phyloP scores from a whole-genome alignment of 2,113 vertebrate genomes.

The Corydoras sp. region DNA sequence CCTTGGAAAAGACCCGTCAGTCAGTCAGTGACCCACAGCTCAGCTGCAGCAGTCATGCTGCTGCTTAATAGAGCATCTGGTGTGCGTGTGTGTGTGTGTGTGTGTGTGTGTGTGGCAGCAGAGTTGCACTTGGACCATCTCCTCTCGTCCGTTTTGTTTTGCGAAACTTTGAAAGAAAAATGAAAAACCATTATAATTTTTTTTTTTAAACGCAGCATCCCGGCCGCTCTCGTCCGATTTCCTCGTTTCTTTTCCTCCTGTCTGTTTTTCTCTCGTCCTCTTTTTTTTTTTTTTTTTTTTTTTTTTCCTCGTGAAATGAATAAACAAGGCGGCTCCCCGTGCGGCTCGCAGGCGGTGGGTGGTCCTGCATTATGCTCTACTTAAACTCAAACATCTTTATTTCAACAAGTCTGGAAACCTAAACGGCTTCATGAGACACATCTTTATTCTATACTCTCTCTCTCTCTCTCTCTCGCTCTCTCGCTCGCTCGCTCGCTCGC shows the following conservation, averaged over 20 bases:
- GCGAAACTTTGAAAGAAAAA: too few species aligned
- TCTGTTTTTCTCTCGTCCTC: neutral
- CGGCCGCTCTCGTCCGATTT: too few species aligned
- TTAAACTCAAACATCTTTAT: too few species aligned
- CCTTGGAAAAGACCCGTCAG: slow-evolving; percentile 52
- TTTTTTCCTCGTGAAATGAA: neutral
- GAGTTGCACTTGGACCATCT: too few species aligned
- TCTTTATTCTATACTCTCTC: too few species aligned
- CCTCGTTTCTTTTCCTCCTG: neutral
- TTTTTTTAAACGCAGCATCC: too few species aligned
- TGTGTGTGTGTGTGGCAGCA: neutral
- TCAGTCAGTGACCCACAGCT: slow-evolving; percentile 54
- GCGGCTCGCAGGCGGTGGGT: slow-evolving; percentile 6
- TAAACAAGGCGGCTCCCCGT: too few species aligned
- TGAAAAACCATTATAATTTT: too few species aligned
- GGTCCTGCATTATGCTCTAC: neutral
- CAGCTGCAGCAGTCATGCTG: slow-evolving; percentile 54
- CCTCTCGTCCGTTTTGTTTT: too few species aligned
- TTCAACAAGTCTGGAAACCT: too few species aligned
- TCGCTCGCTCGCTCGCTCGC: neutral
- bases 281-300: neutral
- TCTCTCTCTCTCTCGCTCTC: too few species aligned
- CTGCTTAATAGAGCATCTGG: slow-evolving; percentile 44
- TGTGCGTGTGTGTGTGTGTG: slow-evolving; percentile 40
- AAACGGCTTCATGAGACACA: too few species aligned